Evolutionary conservation across 2,888 invertebrate species (phyloP).

Genomic region (Leptinotarsa tumamoca): DNA sequence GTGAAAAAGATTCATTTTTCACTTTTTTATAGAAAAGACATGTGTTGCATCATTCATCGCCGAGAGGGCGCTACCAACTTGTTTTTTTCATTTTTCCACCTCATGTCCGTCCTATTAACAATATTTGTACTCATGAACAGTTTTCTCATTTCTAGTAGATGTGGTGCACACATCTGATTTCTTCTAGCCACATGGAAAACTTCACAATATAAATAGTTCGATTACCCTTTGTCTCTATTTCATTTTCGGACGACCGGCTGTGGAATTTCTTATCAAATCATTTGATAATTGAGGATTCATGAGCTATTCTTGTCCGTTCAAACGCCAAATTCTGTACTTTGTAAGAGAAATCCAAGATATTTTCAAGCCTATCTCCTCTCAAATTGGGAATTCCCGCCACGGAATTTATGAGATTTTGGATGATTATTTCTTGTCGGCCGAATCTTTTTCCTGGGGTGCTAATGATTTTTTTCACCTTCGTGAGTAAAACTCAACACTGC

Average conservation of each 20-base stretch:
- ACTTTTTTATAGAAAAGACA: too few species aligned
- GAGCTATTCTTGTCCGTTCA: constrained; percentile 18
- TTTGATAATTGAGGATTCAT: constrained; percentile 11
- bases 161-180: not conserved
- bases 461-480: constrained; percentile 13
- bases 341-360: not conserved
- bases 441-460: constrained; percentile 8
- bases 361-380: constrained; percentile 10
- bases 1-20: too few species aligned
- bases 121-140: not conserved
- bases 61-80: too few species aligned
- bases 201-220: not conserved
- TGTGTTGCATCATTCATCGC: too few species aligned
- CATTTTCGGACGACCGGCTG: not conserved
- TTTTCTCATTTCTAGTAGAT: constrained; percentile 7
- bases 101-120: constrained; percentile 9
- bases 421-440: constrained; percentile 25
- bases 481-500: constrained; percentile 13
- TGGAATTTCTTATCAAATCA: constrained; percentile 10
- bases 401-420: constrained; percentile 17
- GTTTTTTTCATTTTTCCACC: constrained; percentile 2
- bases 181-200: constrained; percentile 14
- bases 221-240: constrained; percentile 1
- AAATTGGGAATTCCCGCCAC: not conserved
- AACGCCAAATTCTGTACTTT: constrained; percentile 18